Conservation (phyloP, 2,888 invertebrate species). For the Aromia moschata region DNA sequence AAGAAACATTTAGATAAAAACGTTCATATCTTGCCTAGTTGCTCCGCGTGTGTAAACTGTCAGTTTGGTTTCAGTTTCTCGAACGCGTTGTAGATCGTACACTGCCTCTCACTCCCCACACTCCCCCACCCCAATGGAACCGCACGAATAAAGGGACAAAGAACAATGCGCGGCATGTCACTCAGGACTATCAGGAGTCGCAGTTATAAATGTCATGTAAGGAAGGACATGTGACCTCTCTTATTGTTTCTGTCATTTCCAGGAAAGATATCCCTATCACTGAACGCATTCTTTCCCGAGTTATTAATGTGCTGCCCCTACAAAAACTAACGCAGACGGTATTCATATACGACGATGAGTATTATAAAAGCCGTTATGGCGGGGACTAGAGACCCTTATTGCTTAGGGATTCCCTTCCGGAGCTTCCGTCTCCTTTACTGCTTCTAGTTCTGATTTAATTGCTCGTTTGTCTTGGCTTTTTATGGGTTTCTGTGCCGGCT, state of each 20-base stretch:
- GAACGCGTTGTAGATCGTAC: too few species aligned
- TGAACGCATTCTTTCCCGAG: slow-evolving; percentile 51
- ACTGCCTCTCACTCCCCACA: too few species aligned
- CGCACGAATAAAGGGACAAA: slow-evolving; percentile 44
- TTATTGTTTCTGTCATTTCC: slow-evolving; percentile 58
- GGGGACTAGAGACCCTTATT: slow-evolving; percentile 43
- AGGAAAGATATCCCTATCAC: slow-evolving; percentile 36
- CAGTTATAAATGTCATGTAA: slow-evolving; percentile 60
- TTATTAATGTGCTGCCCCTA: slow-evolving; percentile 52
- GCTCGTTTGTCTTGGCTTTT: slow-evolving; percentile 58
- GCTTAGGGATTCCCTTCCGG: slow-evolving; percentile 21
- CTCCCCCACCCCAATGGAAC: slow-evolving; percentile 57
- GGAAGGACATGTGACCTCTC: slow-evolving; percentile 49
- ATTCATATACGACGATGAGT: slow-evolving; percentile 44
- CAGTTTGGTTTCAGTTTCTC: too few species aligned
- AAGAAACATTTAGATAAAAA: too few species aligned
- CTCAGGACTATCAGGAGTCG: slow-evolving; percentile 55
- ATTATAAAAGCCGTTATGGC: slow-evolving; percentile 53
- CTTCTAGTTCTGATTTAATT: slow-evolving; percentile 58
- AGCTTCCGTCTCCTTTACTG: slow-evolving; percentile 51
- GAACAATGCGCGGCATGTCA: slow-evolving; percentile 58
- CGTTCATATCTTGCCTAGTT: too few species aligned
- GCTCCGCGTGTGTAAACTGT: too few species aligned
- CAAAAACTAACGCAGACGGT: slow-evolving; percentile 45
- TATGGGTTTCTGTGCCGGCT: slow-evolving; percentile 47